These are phyloP conservation scores for Larimichthys polyactis DNA, from an alignment of 2,113 vertebrate species.

Conservation along the genomic window DNA sequence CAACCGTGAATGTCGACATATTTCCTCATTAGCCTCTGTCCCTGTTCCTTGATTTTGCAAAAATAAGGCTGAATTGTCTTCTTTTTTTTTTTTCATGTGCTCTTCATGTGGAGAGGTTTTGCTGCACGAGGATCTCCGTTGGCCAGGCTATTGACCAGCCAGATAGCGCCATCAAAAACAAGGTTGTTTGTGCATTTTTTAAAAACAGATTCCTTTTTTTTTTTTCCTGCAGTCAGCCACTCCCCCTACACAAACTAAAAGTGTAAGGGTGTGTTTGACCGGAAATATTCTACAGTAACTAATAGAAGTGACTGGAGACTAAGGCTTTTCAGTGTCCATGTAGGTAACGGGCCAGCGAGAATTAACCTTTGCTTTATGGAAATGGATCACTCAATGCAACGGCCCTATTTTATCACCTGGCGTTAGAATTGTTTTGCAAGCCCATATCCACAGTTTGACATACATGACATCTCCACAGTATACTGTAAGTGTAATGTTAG, in stretches of 20 bases:
- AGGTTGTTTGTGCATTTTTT: constrained; percentile 80
- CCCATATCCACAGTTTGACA: constrained; percentile 48
- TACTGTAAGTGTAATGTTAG: constrained; percentile 52
- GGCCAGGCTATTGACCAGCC: constrained; percentile 64
- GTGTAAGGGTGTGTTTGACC: constrained; percentile 61
- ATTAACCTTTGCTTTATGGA: constrained; percentile 29
- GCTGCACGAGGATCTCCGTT: constrained; percentile 66
- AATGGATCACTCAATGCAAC: constrained; percentile 17
- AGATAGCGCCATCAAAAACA: constrained; percentile 83
- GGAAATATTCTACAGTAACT: constrained; percentile 51
- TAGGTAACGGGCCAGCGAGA: constrained; percentile 25
- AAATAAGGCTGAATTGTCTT: constrained; percentile 64
- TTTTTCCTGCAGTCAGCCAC: constrained; percentile 46
- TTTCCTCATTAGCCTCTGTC: constrained; percentile 48
- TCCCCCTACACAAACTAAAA: constrained; percentile 28
- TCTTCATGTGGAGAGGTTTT: constrained; percentile 67
- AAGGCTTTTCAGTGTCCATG: constrained; percentile 67
- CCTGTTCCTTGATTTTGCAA: constrained; percentile 57
- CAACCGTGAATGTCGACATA: constrained; percentile 33
- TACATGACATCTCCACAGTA: constrained; percentile 60
- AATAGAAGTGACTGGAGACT: constrained; percentile 59
- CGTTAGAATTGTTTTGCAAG: constrained; percentile 36
- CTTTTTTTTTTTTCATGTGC: constrained; percentile 61
- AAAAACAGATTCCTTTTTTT: constrained; percentile 46
- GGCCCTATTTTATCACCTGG: constrained; percentile 29